Percentiles rank a stretch among this genome's conserved stretches.
phyloP scores from a whole-genome alignment of 92 coral and sea anemone genomes.

The Phenganax marumi region DNA sequence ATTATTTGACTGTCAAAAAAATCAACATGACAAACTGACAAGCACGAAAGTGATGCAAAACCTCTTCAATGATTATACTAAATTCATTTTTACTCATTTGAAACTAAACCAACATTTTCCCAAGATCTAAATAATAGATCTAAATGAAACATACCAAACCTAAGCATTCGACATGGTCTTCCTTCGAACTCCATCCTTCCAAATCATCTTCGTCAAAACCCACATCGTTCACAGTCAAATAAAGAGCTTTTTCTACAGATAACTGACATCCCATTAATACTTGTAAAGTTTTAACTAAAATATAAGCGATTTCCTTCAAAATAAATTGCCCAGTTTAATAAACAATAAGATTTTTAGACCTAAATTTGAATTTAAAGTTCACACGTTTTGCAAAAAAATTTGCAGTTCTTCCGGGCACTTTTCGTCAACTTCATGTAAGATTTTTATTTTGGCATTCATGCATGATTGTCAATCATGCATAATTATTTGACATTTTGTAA shows the following conservation, averaged over 20 bases:
- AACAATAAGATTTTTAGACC: neutral
- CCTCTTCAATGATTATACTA: too few relatives aligned
- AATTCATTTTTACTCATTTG: too few relatives aligned
- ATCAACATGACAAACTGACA: too few relatives aligned
- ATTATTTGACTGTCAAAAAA: too few relatives aligned
- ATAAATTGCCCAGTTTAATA: neutral
- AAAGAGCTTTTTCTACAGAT: conserved; percentile 19
- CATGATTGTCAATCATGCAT: neutral
- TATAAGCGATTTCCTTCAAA: neutral
- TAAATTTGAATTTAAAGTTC: neutral
- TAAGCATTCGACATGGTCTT: neutral
- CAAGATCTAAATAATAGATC: too few relatives aligned
- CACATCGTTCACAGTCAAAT: conserved; percentile 13
- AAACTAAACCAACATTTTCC: neutral
- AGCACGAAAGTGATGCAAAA: too few relatives aligned
- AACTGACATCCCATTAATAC: conserved; percentile 20
- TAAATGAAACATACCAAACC: neutral
- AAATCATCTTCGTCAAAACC: conserved; percentile 31
- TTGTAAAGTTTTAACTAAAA: neutral
- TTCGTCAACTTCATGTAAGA: neutral
- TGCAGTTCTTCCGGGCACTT: neutral
- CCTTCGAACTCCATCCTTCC: conserved; percentile 14
- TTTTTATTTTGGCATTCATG: neutral
- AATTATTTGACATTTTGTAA: neutral
- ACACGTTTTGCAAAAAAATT: neutral